These are phyloP conservation scores for Mercenaria mercenaria DNA, from an alignment of 1,140 invertebrate genomes.

Conservation along the genomic window DNA sequence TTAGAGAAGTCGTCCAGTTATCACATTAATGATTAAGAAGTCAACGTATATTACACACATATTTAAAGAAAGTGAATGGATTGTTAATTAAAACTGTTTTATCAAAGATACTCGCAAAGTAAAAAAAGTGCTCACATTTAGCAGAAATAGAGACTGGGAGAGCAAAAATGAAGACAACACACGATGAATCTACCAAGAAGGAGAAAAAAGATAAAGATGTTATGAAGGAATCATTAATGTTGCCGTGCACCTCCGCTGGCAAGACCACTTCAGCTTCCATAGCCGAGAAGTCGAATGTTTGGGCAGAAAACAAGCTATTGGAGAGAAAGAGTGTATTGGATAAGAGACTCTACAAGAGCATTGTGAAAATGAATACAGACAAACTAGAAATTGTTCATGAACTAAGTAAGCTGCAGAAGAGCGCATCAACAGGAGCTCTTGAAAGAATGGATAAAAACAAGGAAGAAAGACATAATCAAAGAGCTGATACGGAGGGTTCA, in stretches of 20 bases:
- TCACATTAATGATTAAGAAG: not conserved
- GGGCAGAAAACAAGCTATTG: conserved; percentile 50
- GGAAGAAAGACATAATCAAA: not conserved
- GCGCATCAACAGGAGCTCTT: conserved; percentile 48
- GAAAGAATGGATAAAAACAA: not conserved
- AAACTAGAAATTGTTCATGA: conserved; percentile 48
- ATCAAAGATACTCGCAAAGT: no score
- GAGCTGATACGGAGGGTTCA: not conserved
- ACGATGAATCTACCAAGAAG: not conserved
- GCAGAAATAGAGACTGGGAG: no score
- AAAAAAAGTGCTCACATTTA: no score
- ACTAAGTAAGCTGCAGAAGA: conserved; percentile 51
- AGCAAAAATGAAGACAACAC: not conserved
- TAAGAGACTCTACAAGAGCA: conserved; percentile 47
- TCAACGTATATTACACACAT: not conserved
- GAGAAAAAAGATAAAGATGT: conserved; percentile 6
- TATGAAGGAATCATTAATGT: conserved; percentile 40
- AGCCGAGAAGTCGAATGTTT: conserved; percentile 37
- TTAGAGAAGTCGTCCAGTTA: not conserved
- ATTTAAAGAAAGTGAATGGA: no score
- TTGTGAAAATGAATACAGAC: conserved; percentile 51
- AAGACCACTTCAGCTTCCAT: conserved; percentile 43
- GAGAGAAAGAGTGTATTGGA: conserved; percentile 39
- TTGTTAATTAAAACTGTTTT: no score
- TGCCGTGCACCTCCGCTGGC: conserved; percentile 31